Conservation (phyloP, 2,888 invertebrate genomes). For the Magallana nippona region DNA sequence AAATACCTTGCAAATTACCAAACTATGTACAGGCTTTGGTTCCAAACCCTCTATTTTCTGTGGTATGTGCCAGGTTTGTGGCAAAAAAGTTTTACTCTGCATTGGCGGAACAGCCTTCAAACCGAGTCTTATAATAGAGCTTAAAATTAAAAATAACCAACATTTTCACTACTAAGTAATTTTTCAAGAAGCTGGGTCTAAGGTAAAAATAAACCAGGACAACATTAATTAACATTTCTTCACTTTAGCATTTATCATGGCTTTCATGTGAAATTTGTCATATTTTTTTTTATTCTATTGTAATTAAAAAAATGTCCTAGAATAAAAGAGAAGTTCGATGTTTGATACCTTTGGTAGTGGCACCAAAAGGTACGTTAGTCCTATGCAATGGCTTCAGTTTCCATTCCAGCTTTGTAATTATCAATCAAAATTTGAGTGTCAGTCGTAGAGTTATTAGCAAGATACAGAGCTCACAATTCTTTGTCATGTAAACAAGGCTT, state of each 20-base stretch:
- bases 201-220: too few species aligned
- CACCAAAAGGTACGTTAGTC: conserved; percentile 21
- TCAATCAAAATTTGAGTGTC: too few species aligned
- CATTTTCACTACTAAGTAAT: neutral
- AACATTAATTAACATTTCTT: too few species aligned
- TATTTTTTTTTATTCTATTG: neutral
- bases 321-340: too few species aligned
- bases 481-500: too few species aligned
- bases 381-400: conserved; percentile 18
- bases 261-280: too few species aligned
- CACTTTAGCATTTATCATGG: too few species aligned
- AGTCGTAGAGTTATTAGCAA: too few species aligned
- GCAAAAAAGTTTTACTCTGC: conserved; percentile 17
- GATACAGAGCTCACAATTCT: too few species aligned
- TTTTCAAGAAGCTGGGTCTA: neutral
- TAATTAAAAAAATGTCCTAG: neutral
- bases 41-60: neutral
- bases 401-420: conserved; percentile 36
- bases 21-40: neutral
- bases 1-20: neutral
- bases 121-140: neutral
- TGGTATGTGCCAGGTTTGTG: conserved; percentile 20
- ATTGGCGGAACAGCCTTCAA: conserved; percentile 14
- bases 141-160: too few species aligned
- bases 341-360: neutral